Evolutionary conservation across 2,113 vertebrate genomes (phyloP).

Genomic region (Carollia perspicillata): DNA sequence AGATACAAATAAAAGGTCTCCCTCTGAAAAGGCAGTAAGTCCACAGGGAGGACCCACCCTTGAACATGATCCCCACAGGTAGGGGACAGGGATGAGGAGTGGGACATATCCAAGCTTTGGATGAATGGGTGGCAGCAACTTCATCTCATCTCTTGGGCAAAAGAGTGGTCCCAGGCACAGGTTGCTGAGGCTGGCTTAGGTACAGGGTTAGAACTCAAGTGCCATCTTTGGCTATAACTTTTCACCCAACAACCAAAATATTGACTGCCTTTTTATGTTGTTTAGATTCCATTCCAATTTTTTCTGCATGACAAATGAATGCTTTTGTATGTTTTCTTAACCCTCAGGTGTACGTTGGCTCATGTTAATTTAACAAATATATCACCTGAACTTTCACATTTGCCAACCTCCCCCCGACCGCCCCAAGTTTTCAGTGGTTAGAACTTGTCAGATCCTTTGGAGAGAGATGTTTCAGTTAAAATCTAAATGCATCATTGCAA

Average conservation of each 20-base stretch:
- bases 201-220: too few species aligned
- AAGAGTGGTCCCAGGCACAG: background rate
- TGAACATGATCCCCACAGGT: fast-evolving
- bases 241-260: background rate
- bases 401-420: too few species aligned
- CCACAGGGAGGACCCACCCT: background rate
- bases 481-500: background rate
- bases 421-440: background rate
- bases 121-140: background rate
- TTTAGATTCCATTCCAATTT: background rate
- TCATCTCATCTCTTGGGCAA: background rate
- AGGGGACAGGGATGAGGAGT: background rate
- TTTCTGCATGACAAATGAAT: background rate
- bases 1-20: background rate
- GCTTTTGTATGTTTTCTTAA: background rate
- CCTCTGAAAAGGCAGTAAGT: background rate
- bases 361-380: background rate
- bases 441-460: background rate
- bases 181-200: background rate
- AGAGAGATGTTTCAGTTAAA: background rate
- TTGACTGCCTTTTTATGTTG: background rate
- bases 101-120: too few species aligned
- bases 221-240: background rate
- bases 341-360: background rate
- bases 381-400: background rate